Base-by-base conservation (phyloP, 1,140 invertebrate species). In the Penaeus vannamei region DNA sequence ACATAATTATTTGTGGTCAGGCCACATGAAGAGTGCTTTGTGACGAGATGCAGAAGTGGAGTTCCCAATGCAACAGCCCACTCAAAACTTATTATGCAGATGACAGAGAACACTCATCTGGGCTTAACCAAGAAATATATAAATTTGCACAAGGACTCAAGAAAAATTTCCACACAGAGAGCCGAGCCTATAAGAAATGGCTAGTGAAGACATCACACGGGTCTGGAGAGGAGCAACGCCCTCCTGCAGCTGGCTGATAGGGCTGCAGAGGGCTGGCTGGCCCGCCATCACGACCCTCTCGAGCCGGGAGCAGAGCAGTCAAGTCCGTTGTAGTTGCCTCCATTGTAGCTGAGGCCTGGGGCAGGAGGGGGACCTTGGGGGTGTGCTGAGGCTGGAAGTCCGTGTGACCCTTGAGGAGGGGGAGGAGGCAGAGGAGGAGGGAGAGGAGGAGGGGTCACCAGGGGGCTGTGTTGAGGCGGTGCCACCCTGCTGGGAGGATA, bases 271-370 rank as follows among this genome's bases (percentile, higher is more conserved):
- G 86, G 62, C 46, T 62, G 69, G 62, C 53, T 36, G 23, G 76
- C 87, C 87, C 72, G 69, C 87, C 87, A 89, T 89, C 87, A 89
- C 87, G 87, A 89, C 53, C 81, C 87, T 46, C 87, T 59, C 22
- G 87, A 61, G 8, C 87, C 87, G 20, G 81, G 83, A 20, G 85
- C 85, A 82, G 85, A 81, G 79, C 85, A 87, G 29, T 87, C 85
- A 42, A 81, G 77, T 66, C 85, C 85, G 64, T 77, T 66, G 29
- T 87, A 87, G 8, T 64, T n/a, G 26, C 66, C 59, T 26, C 77
- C 53, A 14, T 83, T 61, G 59, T 80, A 66, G 32, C 82, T 60
- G 53, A 77, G 61, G 42, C 64, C 61, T n/a, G 64, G 82, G 46
- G 79, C 36, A 62, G 85, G 85, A 64, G 85, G 85, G 46, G 62